A percentile compares a stretch with the other conserved stretches of the same genome.
Conservation (phyloP, 2,797 vertebrate genomes). For the Amniataba percoides region DNA sequence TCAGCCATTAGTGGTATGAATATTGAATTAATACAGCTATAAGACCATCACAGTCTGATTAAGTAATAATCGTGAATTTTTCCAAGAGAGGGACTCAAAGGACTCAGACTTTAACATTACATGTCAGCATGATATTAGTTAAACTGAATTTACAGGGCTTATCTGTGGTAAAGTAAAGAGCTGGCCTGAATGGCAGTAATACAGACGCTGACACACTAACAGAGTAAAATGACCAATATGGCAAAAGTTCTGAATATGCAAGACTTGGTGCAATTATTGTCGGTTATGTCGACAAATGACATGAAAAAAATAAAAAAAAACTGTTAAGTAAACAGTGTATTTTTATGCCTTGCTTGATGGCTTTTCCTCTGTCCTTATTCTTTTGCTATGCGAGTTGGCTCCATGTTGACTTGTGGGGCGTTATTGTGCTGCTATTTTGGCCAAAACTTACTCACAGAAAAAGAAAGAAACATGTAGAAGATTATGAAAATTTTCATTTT, state of each 20-base stretch:
- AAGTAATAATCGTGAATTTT: conserved; percentile 42
- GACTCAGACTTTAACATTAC: conserved; percentile 43
- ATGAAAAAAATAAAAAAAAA: no score
- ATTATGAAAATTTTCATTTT: conserved; percentile 1
- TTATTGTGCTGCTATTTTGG: conserved; percentile 1
- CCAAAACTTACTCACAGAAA: neutral
- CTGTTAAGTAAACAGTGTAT: conserved; percentile 26
- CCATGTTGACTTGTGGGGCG: neutral
- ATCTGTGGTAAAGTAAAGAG: neutral
- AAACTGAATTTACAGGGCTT: neutral
- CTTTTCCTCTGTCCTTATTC: conserved; percentile 3
- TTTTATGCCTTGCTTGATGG: conserved; percentile 31
- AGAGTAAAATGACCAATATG: neutral
- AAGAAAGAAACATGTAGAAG: neutral
- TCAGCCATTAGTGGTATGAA: conserved; percentile 50
- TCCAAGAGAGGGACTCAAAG: conserved; percentile 16
- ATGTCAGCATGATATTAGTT: conserved; percentile 31
- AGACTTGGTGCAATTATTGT: neutral
- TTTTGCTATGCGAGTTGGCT: neutral
- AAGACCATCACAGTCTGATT: conserved; percentile 57
- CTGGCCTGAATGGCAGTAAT: neutral
- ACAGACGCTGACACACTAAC: neutral
- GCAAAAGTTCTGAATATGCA: neutral
- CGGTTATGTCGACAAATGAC: neutral
- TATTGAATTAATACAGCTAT: conserved; percentile 35